These are phyloP conservation scores for Silurus meridionalis DNA, from an alignment of 2,113 vertebrate species.

Conservation along the genomic window DNA sequence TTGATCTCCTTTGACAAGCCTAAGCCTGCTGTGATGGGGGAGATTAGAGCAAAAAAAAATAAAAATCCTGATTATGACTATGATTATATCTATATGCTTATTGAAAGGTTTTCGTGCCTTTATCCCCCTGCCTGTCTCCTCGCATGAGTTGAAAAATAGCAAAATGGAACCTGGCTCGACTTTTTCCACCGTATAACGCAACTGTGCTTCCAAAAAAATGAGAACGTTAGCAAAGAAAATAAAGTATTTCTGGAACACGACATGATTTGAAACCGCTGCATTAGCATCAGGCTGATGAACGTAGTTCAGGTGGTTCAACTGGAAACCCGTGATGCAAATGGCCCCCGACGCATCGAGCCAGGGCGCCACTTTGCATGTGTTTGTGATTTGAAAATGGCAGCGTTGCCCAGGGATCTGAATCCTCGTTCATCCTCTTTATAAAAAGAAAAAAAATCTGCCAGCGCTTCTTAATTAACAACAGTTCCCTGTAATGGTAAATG, in stretches of 20 bases:
- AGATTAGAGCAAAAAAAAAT: constrained; percentile 49
- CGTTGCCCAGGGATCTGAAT: not conserved
- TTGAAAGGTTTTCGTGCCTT: constrained; percentile 44
- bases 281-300: not conserved
- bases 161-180: constrained; percentile 15
- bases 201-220: not conserved
- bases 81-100: constrained; percentile 55
- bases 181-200: not conserved
- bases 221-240: not conserved
- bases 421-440: not conserved
- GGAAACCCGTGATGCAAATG: constrained; percentile 18
- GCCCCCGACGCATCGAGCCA: not conserved
- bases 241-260: not conserved
- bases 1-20: constrained; percentile 56
- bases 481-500: constrained; percentile 6
- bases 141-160: constrained; percentile 13
- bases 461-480: constrained; percentile 25
- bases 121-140: constrained; percentile 27
- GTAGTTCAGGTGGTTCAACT: constrained; percentile 11
- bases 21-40: constrained; percentile 49
- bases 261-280: not conserved
- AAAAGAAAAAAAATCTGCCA: constrained; percentile 28
- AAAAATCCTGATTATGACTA: constrained; percentile 40
- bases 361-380: not conserved
- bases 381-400: not conserved